These are phyloP conservation scores for Eilema depressum DNA, from an alignment of 2,888 invertebrate genomes.

Conservation along the genomic window DNA sequence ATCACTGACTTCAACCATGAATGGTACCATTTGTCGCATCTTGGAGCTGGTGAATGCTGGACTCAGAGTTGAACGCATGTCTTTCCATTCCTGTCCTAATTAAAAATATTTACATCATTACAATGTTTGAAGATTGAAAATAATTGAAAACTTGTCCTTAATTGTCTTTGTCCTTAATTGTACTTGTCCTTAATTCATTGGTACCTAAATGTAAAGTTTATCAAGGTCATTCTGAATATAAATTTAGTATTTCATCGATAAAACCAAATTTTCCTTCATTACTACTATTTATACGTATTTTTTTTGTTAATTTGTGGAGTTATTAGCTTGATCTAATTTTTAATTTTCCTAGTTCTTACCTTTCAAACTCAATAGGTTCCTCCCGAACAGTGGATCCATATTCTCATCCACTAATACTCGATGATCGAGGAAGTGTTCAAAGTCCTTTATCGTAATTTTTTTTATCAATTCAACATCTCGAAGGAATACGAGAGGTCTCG, in stretches of 20 bases:
- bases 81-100: slow-evolving; percentile 62
- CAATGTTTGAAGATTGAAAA: not conserved
- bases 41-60: slow-evolving; percentile 83
- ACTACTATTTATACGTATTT: too few species aligned
- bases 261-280: too few species aligned
- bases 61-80: slow-evolving; percentile 74
- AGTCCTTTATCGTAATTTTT: slow-evolving; percentile 82
- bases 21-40: slow-evolving; percentile 73
- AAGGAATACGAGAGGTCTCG: slow-evolving; percentile 68
- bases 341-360: slow-evolving; percentile 56
- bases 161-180: too few species aligned
- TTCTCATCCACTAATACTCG: slow-evolving; percentile 64
- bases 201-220: too few species aligned
- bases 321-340: not conserved
- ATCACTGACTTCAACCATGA: slow-evolving; percentile 69
- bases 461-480: slow-evolving; percentile 81
- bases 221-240: too few species aligned
- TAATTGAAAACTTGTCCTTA: too few species aligned
- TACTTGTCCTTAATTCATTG: too few species aligned
- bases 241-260: too few species aligned
- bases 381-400: slow-evolving; percentile 80
- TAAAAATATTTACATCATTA: not conserved
- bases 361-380: slow-evolving; percentile 78
- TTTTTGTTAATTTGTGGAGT: too few species aligned
- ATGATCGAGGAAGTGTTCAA: slow-evolving; percentile 84